Evolutionary conservation across 2,888 invertebrate species (phyloP).

Genomic region (Agrilus biguttatus): DNA sequence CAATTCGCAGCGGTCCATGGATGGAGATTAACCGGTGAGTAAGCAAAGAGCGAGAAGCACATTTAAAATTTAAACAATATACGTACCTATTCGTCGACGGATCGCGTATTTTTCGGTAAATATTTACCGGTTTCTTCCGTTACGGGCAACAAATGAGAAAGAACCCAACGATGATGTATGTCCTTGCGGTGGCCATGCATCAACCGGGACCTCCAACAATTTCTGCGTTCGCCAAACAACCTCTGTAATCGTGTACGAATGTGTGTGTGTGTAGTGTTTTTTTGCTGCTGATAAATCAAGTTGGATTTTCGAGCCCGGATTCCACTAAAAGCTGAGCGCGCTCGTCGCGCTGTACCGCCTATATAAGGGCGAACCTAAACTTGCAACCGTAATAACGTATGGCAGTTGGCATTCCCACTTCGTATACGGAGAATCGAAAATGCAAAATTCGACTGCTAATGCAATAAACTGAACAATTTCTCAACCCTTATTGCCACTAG

Average conservation of each 20-base stretch:
- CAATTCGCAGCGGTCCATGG: no score
- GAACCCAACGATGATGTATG: slow-evolving; percentile 25
- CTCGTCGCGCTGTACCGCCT: no score
- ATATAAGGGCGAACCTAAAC: no score
- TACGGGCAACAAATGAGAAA: slow-evolving; percentile 6
- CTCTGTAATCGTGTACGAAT: slow-evolving; percentile 12
- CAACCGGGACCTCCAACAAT: slow-evolving; percentile 27
- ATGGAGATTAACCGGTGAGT: no score
- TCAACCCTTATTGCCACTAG: not conserved
- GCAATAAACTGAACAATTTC: not conserved
- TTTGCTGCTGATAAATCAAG: slow-evolving; percentile 30
- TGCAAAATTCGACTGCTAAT: not conserved
- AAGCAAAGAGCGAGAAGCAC: not conserved
- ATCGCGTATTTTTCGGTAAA: slow-evolving; percentile 10
- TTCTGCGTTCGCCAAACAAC: slow-evolving; percentile 26
- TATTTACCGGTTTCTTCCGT: slow-evolving; percentile 24
- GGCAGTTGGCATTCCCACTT: no score
- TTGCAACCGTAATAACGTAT: no score
- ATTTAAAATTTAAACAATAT: slow-evolving; percentile 6
- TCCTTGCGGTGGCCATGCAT: slow-evolving; percentile 29
- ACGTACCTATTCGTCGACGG: slow-evolving; percentile 18
- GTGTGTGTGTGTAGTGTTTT: slow-evolving; percentile 13
- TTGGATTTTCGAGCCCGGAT: slow-evolving; percentile 23
- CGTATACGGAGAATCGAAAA: no score
- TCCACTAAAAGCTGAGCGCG: slow-evolving; percentile 4